phyloP scores from a whole-genome alignment of 2,797 vertebrate species.

The Danio jaintianensis region DNA sequence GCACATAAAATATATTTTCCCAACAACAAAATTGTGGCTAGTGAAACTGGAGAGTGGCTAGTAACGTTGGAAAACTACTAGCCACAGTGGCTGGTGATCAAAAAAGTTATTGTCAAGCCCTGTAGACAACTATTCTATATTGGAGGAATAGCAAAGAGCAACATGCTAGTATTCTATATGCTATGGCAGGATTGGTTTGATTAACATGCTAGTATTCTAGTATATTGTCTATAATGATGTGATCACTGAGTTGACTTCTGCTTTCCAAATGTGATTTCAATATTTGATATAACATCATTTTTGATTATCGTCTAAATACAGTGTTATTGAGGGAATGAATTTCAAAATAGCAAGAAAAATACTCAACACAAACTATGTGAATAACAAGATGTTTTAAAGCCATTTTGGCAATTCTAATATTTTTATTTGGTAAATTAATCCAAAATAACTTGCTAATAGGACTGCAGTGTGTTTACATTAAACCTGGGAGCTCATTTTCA shows the following conservation, averaged over 20 bases:
- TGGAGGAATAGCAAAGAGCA: too few relatives aligned
- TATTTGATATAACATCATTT: not conserved
- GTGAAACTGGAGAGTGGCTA: too few relatives aligned
- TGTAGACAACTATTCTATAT: too few relatives aligned
- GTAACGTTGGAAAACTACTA: too few relatives aligned
- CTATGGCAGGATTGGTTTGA: not conserved
- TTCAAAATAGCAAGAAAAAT: slow-evolving; percentile 12
- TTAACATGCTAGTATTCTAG: not conserved
- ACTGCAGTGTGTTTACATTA: slow-evolving; percentile 47
- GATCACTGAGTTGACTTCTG: not conserved
- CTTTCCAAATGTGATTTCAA: not conserved
- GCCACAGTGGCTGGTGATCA: too few relatives aligned
- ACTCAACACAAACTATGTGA: not conserved
- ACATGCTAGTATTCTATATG: too few relatives aligned
- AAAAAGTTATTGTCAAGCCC: too few relatives aligned
- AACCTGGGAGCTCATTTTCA: slow-evolving; percentile 4
- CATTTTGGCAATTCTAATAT: slow-evolving; percentile 59
- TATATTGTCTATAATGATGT: not conserved
- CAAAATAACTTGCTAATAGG: slow-evolving; percentile 65
- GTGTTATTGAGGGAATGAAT: not conserved
- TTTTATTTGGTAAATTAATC: slow-evolving; percentile 61
- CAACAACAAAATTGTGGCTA: too few relatives aligned
- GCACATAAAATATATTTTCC: too few relatives aligned
- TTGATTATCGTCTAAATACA: not conserved
- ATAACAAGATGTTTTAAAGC: slow-evolving; percentile 51